Conservation (phyloP, 2,797 vertebrate genomes). For the Esox masquinongy region DNA sequence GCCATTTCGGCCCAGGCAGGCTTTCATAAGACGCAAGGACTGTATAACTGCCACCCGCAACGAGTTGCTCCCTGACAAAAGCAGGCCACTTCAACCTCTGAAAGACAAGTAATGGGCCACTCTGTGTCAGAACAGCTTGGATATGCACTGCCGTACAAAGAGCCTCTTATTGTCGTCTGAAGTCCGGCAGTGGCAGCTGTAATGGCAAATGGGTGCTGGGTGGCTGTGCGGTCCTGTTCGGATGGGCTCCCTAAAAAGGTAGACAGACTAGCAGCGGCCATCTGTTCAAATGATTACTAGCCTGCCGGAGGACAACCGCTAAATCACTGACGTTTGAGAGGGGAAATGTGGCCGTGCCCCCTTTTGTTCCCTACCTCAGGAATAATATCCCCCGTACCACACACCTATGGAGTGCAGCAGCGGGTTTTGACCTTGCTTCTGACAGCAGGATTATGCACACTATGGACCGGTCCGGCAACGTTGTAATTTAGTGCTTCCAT, state of each 20-base stretch:
- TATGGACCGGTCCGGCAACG: constrained; percentile 17
- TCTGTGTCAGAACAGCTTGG: constrained; percentile 15
- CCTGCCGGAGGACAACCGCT: constrained; percentile 25
- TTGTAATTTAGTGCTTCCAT: constrained; percentile 30
- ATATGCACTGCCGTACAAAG: constrained; percentile 22
- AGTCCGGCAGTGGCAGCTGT: constrained; percentile 41
- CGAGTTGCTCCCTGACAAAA: constrained; percentile 19
- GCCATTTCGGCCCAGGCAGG: constrained; percentile 3
- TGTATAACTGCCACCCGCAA: constrained; percentile 21
- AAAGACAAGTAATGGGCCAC: constrained; percentile 11
- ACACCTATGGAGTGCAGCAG: constrained; percentile 33
- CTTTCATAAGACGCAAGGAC: not conserved
- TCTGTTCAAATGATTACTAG: constrained; percentile 42
- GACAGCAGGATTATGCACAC: not conserved
- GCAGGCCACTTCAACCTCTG: constrained; percentile 10
- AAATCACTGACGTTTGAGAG: constrained; percentile 25
- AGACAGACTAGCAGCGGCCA: constrained; percentile 27
- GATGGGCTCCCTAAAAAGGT: constrained; percentile 23
- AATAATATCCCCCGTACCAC: constrained; percentile 27
- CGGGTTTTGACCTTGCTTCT: constrained; percentile 30
- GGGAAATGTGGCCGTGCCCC: constrained; percentile 17
- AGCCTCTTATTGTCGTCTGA: constrained; percentile 31
- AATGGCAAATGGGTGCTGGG: constrained; percentile 20
- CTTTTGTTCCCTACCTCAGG: constrained; percentile 17
- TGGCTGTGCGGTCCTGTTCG: constrained; percentile 14